Evolutionary conservation across 2,113 vertebrate species (phyloP), one percentile per base, ranked within the genome.

Genomic region (Gymnogyps californianus): DNA sequence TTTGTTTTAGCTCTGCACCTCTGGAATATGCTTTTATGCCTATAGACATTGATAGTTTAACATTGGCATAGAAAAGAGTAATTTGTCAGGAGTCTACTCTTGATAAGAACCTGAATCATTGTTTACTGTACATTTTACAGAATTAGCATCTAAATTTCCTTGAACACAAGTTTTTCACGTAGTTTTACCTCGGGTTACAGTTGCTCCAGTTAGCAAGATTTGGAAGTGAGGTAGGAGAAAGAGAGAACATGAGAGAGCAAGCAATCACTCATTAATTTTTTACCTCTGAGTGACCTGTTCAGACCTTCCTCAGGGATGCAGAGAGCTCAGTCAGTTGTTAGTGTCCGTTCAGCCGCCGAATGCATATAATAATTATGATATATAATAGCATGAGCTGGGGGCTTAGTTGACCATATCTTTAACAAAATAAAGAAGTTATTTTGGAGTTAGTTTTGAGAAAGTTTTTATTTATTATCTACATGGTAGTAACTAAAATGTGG

Each of bases 261-360:
- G 44, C 36, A 66, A 5, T 36, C 14, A 47, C 10, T 82, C 2
- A 3, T 13, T 2, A 6, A 3, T 47, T 71, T 88, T 89, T 89
- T 25, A 32, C 19, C 3, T 82, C 25, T 47, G 34, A 47, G 49
- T 54, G 46, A 74, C 16, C 13, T 74, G 22, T 46, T 93, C 42
- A 58, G 10, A n/a, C 17, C 20, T 92, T 38, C 10, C 5, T 46
- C 20, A 55, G 47, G 19, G 57, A 26, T 76, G 47, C 66, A 90
- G 38, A 64, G 40, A 40, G 19, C 10, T 64, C 38, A 40, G 21
- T 38, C 20, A 51, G 21, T 51, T 66, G 21, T 18, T 47, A 28
- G 15, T 44, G 66, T 71, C 46, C 1, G 0, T 54, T 87, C 5
- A 49, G 29, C 20, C 1, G 3, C 16, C 1, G 3, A 78, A 62